Base-by-base conservation (phyloP, 2,113 vertebrate species). In the Triplophysa dalaica region DNA sequence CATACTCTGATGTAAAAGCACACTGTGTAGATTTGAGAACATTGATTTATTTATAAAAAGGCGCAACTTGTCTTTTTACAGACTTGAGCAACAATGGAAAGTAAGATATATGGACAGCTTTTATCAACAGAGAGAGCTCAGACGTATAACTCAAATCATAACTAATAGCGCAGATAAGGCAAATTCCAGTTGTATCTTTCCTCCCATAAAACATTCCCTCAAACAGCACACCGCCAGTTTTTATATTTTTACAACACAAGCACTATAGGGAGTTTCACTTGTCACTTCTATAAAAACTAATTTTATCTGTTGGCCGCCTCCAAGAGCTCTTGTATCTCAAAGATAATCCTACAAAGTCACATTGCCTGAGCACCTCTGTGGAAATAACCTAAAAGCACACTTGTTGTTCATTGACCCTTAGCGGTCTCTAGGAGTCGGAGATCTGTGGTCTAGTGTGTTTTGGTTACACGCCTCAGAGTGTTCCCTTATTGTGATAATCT, bases 231-330 rank as follows among this genome's bases (percentile, higher is more conserved):
- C 45, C 8, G 56, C 56, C 67, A 75, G 38, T 24, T 75, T 75
- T 75, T 63, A 75, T 79, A 43, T 5, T 79, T 58, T 79, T 45
- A 79, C 43, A 52, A 45, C 58, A 38, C 43, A 70, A 11, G 21
- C 24, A 50, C 45, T 24, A 12, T 2, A 65, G 60, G 43, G 24
- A 58, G 78, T 79, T 79, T 64, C 45, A 54, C 60, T 79, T 72
- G 58, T 68, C 26, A 52, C 54, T 52, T 10, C 58, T n/a, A 72
- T 64, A 79, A 79, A 79, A 79, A 72, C 60, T 19, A 7, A 72
- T 38, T 24, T 79, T 13, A 75, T 75, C 72, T 75, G 22, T 43
- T 63, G 72, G 72, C 72, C 60, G 2, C 22, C 22, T 63, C 26
- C 19, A 26, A 63, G 16, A 62, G 38, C 33, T 24, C 56, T 62